Evolutionary conservation across 2,797 vertebrate genomes (phyloP).

Genomic region (Meda fulgida): DNA sequence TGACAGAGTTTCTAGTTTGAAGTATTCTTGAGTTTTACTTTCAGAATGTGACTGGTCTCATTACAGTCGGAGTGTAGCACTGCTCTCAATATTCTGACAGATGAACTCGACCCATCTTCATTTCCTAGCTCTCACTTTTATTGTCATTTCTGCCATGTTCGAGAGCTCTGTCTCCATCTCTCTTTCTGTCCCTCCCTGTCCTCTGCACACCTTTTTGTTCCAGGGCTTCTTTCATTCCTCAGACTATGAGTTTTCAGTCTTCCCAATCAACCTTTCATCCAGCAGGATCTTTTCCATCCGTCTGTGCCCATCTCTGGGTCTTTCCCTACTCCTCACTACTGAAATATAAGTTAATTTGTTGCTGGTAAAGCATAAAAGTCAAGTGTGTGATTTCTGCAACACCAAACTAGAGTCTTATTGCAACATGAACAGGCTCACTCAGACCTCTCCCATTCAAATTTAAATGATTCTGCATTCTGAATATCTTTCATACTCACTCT

Average conservation of each 20-base stretch:
- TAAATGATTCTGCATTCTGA: neutral
- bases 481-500: neutral
- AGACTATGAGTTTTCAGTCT: constrained; percentile 77
- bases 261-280: constrained; percentile 84
- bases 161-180: neutral
- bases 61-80: neutral
- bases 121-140: constrained; percentile 4
- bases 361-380: neutral
- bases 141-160: constrained; percentile 17
- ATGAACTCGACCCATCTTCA: neutral
- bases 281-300: neutral
- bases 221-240: constrained; percentile 74
- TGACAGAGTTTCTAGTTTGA: constrained; percentile 5
- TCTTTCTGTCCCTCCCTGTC: constrained; percentile 53
- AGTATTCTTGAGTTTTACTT: constrained; percentile 10
- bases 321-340: neutral
- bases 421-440: neutral
- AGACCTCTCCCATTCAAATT: neutral
- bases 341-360: neutral
- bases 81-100: constrained; percentile 26
- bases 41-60: neutral
- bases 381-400: neutral
- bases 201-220: constrained; percentile 78
- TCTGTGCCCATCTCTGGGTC: neutral
- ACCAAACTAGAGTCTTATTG: neutral